Evolutionary conservation across 1,140 invertebrate genomes (phyloP).

Genomic region (Metaphire vulgaris): DNA sequence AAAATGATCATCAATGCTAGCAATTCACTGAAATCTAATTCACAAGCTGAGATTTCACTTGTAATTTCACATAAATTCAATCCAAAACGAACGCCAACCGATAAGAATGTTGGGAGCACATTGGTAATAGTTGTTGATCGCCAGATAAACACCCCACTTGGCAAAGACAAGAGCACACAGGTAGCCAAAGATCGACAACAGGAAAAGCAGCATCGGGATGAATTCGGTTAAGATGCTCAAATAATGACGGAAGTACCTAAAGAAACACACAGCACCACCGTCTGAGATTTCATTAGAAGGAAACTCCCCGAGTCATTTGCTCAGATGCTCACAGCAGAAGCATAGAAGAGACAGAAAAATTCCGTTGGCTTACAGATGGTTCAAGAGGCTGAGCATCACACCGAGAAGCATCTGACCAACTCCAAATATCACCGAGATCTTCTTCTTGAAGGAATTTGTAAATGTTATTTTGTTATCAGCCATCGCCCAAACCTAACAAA

Average conservation of each 20-base stretch:
- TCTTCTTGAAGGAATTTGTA: slow-evolving; percentile 98
- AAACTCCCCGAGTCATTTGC: too few relatives aligned
- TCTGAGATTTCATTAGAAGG: too few relatives aligned
- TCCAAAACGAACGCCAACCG: slow-evolving; percentile 46
- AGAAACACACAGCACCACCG: background rate
- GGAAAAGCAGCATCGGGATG: slow-evolving; percentile 85
- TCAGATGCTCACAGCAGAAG: too few relatives aligned
- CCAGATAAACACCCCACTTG: slow-evolving; percentile 67
- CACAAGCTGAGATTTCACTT: too few relatives aligned
- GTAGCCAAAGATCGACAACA: slow-evolving; percentile 84
- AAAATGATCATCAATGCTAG: too few relatives aligned
- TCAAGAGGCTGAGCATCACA: slow-evolving; percentile 77
- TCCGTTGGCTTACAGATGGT: slow-evolving; percentile 63
- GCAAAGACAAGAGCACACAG: slow-evolving; percentile 80
- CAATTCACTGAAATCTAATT: too few relatives aligned
- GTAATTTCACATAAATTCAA: too few relatives aligned
- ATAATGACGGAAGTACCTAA: slow-evolving; percentile 65
- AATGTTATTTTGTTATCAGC: slow-evolving; percentile 94
- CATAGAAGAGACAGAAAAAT: background rate
- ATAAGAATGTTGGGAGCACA: slow-evolving; percentile 61
- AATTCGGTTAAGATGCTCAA: slow-evolving; percentile 83
- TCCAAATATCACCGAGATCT: slow-evolving; percentile 91
- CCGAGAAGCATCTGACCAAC: slow-evolving; percentile 96
- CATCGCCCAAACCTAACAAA: slow-evolving; percentile 66
- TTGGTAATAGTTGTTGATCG: slow-evolving; percentile 29